Evolutionary conservation across 2,797 vertebrate genomes (phyloP).

Genomic region (Brachyrhaphis roseni): DNA sequence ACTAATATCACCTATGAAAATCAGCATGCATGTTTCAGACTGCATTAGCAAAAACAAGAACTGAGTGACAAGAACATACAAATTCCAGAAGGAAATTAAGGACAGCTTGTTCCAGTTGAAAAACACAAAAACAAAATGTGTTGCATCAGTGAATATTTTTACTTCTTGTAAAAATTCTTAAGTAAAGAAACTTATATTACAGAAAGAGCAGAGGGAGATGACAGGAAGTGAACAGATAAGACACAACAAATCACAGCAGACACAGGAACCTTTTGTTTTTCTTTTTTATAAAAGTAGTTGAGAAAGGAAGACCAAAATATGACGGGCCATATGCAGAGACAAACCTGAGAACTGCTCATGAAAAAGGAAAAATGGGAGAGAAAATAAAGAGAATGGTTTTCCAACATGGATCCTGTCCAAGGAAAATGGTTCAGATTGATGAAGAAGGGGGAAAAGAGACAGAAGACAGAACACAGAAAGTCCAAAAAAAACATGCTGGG

Average conservation of each 20-base stretch:
- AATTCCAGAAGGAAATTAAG: neutral
- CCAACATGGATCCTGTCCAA: conserved; percentile 47
- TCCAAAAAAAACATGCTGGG: conserved; percentile 59
- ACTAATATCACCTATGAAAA: neutral
- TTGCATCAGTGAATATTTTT: neutral
- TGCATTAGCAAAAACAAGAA: neutral
- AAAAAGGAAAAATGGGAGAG: neutral
- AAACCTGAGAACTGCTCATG: conserved; percentile 4
- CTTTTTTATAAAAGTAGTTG: neutral
- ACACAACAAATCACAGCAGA: neutral
- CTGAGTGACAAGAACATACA: neutral
- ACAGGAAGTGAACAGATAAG: neutral
- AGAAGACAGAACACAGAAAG: conserved; percentile 18
- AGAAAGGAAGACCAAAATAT: conserved; percentile 2
- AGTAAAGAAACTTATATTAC: neutral
- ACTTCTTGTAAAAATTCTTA: neutral
- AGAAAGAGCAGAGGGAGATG: neutral
- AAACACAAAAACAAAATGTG: neutral
- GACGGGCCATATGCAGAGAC: conserved; percentile 8
- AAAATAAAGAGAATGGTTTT: conserved; percentile 38
- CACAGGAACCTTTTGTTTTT: neutral
- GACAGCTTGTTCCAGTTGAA: neutral
- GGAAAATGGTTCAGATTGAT: conserved; percentile 55
- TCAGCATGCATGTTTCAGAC: neutral
- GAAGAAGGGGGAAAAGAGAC: conserved; percentile 32